These are phyloP conservation scores for Xestobium rufovillosum DNA, from an alignment of 2,888 invertebrate species.

Conservation along the genomic window DNA sequence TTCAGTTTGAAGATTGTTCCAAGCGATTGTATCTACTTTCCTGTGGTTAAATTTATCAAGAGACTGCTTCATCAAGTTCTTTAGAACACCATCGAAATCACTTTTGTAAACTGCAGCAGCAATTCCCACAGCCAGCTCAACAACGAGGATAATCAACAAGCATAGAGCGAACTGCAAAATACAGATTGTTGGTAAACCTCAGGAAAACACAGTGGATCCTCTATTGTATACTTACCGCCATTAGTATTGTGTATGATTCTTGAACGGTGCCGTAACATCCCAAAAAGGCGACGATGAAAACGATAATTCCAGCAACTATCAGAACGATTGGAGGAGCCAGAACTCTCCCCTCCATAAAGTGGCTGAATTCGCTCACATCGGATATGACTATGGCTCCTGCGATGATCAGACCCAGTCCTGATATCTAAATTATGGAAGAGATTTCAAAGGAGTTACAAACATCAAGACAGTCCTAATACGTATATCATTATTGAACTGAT, in stretches of 20 bases:
- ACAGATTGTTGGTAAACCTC: no score
- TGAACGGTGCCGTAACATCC: constrained; percentile 88
- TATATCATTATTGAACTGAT: no score
- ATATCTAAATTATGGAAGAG: constrained; percentile 30
- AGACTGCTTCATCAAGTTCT: constrained; percentile 58
- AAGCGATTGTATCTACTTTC: constrained; percentile 56
- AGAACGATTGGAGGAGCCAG: constrained; percentile 78
- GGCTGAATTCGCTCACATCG: constrained; percentile 65
- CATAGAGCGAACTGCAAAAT: constrained; percentile 66
- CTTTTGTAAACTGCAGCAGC: constrained; percentile 73
- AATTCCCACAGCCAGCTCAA: constrained; percentile 81
- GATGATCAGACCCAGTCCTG: constrained; percentile 62
- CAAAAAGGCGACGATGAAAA: constrained; percentile 81
- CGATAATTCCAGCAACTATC: constrained; percentile 75
- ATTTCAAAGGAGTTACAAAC: background rate
- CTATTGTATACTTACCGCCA: constrained; percentile 76
- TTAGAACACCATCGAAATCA: constrained; percentile 61
- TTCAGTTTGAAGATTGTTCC: constrained; percentile 71
- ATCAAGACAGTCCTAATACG: background rate
- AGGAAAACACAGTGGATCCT: no score
- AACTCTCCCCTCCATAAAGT: constrained; percentile 71
- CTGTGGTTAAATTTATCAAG: constrained; percentile 51
- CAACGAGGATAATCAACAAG: constrained; percentile 69
- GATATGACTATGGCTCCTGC: constrained; percentile 66
- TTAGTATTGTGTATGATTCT: constrained; percentile 81